Evolutionary conservation across 2,113 vertebrate species (phyloP).

Genomic region (Oophaga pumilio): DNA sequence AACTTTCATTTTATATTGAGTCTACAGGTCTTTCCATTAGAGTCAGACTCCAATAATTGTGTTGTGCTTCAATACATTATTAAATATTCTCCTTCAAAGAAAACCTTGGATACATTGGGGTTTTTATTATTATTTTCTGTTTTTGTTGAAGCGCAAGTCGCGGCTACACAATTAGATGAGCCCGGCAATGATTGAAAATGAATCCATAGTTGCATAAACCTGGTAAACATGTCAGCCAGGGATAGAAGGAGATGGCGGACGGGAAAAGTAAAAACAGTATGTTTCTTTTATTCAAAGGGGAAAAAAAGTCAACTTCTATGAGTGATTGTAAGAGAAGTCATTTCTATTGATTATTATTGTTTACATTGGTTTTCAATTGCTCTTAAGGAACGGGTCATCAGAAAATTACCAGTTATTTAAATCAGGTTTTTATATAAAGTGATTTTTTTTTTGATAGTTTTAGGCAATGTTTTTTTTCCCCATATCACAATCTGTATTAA

Average conservation of each 20-base stretch:
- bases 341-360: too few relatives aligned
- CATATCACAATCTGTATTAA: too few relatives aligned
- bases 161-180: not conserved
- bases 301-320: not conserved
- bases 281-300: too few relatives aligned
- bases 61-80: not conserved
- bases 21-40: conserved; percentile 26
- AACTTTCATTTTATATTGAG: conserved; percentile 15
- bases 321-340: too few relatives aligned
- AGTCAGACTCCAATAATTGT: not conserved
- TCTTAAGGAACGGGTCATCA: too few relatives aligned
- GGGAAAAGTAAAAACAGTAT: not conserved
- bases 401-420: too few relatives aligned
- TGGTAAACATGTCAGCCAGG: not conserved
- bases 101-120: not conserved
- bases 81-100: not conserved
- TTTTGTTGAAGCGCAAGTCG: not conserved
- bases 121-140: not conserved
- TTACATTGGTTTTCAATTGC: too few relatives aligned
- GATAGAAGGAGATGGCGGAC: not conserved
- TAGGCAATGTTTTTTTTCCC: too few relatives aligned
- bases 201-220: not conserved
- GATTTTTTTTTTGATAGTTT: too few relatives aligned
- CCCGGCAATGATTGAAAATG: not conserved
- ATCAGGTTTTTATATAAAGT: too few relatives aligned